Conservation (phyloP, 2,888 invertebrate genomes). For the Sminthurides aquaticus region DNA sequence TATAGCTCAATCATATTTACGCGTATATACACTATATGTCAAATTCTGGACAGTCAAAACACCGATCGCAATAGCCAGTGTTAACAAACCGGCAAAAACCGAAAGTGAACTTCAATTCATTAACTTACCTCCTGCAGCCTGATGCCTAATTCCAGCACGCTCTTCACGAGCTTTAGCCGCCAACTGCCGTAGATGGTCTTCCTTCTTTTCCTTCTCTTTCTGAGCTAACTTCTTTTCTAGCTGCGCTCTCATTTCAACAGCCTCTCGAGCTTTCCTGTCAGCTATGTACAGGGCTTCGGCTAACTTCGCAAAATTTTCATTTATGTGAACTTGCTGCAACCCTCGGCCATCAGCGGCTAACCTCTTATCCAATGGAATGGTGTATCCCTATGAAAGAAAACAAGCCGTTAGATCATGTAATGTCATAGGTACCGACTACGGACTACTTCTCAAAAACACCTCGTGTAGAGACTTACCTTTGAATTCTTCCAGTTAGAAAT, state of each 20-base stretch:
- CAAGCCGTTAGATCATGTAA: too few relatives aligned
- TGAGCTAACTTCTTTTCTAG: conserved; percentile 93
- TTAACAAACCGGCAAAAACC: not conserved
- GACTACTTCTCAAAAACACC: not conserved
- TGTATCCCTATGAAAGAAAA: conserved; percentile 64
- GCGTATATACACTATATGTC: too few relatives aligned
- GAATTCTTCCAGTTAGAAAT: conserved; percentile 99
- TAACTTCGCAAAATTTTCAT: conserved; percentile 97
- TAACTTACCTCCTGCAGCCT: conserved; percentile 23
- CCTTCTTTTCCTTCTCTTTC: conserved; percentile 96
- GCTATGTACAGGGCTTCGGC: conserved; percentile 97
- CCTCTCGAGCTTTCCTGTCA: conserved; percentile 92
- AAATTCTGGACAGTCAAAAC: too few relatives aligned
- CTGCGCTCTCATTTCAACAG: conserved; percentile 92
- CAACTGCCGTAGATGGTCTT: conserved; percentile 83
- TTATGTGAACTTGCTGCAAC: conserved; percentile 92
- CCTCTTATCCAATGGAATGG: conserved; percentile 94
- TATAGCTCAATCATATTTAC: too few relatives aligned
- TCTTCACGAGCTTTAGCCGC: conserved; percentile 95
- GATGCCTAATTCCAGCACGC: conserved; percentile 66
- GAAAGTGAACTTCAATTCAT: too few relatives aligned
- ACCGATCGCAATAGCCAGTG: too few relatives aligned
- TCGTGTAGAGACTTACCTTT: conserved; percentile 58
- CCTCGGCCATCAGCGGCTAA: conserved; percentile 97
- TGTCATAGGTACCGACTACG: not conserved